Evolutionary conservation across 2,888 invertebrate genomes (phyloP).

Genomic region (Polia nebulosa): DNA sequence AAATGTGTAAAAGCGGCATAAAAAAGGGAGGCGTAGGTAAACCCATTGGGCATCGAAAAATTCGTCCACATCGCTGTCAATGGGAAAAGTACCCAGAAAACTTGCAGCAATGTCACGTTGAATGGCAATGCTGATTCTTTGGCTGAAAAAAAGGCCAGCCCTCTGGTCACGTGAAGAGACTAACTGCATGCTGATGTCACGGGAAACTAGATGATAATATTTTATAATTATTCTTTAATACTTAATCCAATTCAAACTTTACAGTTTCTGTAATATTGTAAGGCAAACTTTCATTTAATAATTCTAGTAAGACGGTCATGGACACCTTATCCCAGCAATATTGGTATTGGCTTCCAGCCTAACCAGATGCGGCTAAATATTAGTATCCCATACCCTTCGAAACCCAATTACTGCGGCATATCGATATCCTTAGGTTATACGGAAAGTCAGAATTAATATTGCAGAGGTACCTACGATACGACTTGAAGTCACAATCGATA

Average conservation of each 20-base stretch:
- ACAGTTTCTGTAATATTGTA: not conserved
- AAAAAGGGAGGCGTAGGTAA: too few species aligned
- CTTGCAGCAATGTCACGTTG: too few species aligned
- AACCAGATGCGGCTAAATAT: conserved; percentile 14
- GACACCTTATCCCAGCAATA: not conserved
- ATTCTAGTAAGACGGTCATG: not conserved
- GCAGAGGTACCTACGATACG: not conserved
- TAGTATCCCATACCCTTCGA: conserved; percentile 20
- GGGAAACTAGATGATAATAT: too few species aligned
- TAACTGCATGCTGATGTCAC: too few species aligned
- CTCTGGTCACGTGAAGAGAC: too few species aligned
- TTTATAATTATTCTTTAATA: not conserved
- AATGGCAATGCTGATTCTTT: too few species aligned
- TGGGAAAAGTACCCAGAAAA: too few species aligned
- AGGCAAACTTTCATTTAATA: not conserved
- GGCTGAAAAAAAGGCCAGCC: too few species aligned
- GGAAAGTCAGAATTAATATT: conserved; percentile 22
- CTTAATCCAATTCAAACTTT: not conserved
- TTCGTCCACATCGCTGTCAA: too few species aligned
- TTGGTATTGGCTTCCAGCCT: not conserved
- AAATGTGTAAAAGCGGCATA: too few species aligned
- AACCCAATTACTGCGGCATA: conserved; percentile 37
- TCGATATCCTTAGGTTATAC: conserved; percentile 10
- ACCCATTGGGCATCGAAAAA: too few species aligned
- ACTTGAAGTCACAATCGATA: conserved; percentile 1